Evolutionary conservation across 2,888 invertebrate species (phyloP), one percentile per base, ranked within the genome.

Genomic region (Anorthoa munda): DNA sequence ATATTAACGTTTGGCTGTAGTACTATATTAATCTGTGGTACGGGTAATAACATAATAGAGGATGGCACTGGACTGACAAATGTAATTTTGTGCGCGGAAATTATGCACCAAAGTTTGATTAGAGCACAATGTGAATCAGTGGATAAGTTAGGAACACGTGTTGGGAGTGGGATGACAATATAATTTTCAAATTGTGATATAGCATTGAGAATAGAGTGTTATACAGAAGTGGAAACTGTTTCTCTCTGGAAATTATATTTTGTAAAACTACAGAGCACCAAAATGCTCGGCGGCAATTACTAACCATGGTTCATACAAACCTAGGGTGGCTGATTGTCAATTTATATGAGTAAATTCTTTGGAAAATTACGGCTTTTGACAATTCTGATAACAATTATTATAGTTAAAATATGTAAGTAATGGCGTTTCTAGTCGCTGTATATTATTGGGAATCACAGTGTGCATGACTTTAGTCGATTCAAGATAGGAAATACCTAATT

Each of bases 71-170:
- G 2, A 56, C 9, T 15, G 18, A 46, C 48, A 68, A 73, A 58
- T 51, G 0, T 17, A 15, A 50, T 55, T 67, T 67, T 45, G 13
- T 50, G 17, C 21, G 21, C 3, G 21, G 26, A 55, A 55, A 45
- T 75, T 53, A 18, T 67, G 21, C 21, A 13, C n/a, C 9, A 13
- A 45, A 26, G 26, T 73, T 58, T 26, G 67, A 75, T 31, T 61
- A 31, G 45, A 50, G 68, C 31, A 21, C 46, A 18, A 50, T 48
- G 18, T 48, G 26, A 21, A 46, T 45, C 21, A 12, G 21, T 26
- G 17, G 11, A 1, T 21, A 18, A 46, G 50, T 46, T 31, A 31
- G 45, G 11, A 18, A 51, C 45, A 4, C 26, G 9, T 50, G 4
- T 2, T 48, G 5, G 23, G 18, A 12, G 2, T 39, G 5, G 23